Conservation (phyloP, 2,888 invertebrate species). For the Plagiodera versicolora region DNA sequence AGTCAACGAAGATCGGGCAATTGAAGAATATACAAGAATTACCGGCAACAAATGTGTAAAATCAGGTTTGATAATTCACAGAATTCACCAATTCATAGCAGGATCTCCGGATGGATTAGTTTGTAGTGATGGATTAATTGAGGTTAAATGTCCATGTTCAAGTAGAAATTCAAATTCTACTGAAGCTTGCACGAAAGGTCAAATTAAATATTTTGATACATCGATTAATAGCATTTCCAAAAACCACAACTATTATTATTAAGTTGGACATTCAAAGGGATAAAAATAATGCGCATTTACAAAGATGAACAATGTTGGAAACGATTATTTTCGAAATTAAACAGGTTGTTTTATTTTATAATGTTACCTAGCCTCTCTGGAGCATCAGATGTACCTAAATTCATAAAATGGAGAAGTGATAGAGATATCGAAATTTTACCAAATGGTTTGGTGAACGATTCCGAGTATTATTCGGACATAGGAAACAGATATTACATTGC, state of each 20-base stretch:
- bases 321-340: neutral
- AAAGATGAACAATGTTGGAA: neutral
- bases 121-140: constrained; percentile 14
- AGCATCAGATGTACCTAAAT: neutral
- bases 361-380: constrained; percentile 2
- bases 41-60: neutral
- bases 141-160: constrained; percentile 20
- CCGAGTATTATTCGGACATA: constrained; percentile 4
- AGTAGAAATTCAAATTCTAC: constrained; percentile 3
- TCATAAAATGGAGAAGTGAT: constrained; percentile 3
- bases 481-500: constrained; percentile 7
- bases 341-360: neutral
- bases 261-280: constrained; percentile 15
- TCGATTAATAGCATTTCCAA: neutral
- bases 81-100: constrained; percentile 15
- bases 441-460: constrained; percentile 6
- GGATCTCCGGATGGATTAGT: constrained; percentile 20
- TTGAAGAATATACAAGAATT: neutral
- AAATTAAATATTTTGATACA: constrained; percentile 6
- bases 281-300: constrained; percentile 6
- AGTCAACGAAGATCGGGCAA: neutral
- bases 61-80: constrained; percentile 11
- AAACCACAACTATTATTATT: constrained; percentile 14
- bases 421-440: neutral
- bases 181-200: neutral